phyloP scores from a whole-genome alignment of 2,797 vertebrate genomes.

The Acipenser ruthenus region DNA sequence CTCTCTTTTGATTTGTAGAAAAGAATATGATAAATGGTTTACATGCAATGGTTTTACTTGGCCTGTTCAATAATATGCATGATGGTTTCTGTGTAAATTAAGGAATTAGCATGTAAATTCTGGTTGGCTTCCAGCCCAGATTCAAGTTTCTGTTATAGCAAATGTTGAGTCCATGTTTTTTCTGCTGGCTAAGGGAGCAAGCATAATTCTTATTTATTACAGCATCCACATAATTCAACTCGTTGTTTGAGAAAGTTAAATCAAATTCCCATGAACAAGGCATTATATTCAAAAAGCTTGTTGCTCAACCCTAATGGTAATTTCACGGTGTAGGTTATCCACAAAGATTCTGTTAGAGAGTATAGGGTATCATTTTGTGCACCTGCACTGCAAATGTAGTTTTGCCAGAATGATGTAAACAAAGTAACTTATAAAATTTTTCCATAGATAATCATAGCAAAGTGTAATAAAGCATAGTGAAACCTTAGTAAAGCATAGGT shows the following conservation, averaged over 20 bases:
- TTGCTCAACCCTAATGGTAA: slow-evolving; percentile 72
- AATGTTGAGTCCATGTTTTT: slow-evolving; percentile 18
- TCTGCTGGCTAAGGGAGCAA: slow-evolving; percentile 4
- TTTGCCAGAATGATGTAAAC: slow-evolving; percentile 7
- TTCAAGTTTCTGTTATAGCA: slow-evolving; percentile 17
- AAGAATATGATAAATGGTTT: no score
- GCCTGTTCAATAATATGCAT: neutral
- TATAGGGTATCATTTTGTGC: slow-evolving; percentile 66
- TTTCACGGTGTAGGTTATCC: slow-evolving; percentile 60
- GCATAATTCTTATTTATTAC: slow-evolving; percentile 23
- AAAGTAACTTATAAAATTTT: no score
- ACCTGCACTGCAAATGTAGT: slow-evolving; percentile 66
- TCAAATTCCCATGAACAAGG: slow-evolving; percentile 71
- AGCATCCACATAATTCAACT: slow-evolving; percentile 16
- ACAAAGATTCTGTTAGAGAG: slow-evolving; percentile 56
- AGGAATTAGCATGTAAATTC: slow-evolving; percentile 25
- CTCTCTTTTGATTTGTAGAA: no score
- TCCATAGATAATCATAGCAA: no score
- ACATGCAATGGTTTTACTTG: no score
- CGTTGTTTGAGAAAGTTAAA: slow-evolving; percentile 52
- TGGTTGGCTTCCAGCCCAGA: slow-evolving; percentile 15
- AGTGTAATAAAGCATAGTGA: no score
- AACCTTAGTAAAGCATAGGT: no score
- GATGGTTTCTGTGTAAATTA: neutral
- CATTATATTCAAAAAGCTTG: slow-evolving; percentile 47